Evolutionary conservation across 2,888 invertebrate genomes (phyloP), one percentile per base, ranked within the genome.

Genomic region (Sericinus montela): DNA sequence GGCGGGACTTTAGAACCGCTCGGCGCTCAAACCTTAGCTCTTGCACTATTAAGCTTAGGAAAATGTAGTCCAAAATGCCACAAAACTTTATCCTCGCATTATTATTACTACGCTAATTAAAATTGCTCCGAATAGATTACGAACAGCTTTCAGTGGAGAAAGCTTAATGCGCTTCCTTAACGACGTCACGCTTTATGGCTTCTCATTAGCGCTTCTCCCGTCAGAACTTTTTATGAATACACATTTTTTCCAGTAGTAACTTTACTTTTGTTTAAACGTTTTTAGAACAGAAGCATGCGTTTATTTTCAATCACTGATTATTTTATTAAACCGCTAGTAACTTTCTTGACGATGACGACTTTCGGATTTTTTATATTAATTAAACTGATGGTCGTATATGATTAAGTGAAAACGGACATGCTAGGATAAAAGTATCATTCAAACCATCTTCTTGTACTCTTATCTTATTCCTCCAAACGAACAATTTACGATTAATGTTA

Each of bases 71-170:
- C 62, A 70, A 73, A 76, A 81, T 72, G 71, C 80, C 77, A 80
- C 83, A 84, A 84, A 85, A 84, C 80, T 81, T 80, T 69, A 67
- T 75, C 79, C 76, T 61, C 74, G 71, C 76, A 79, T 77, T 80
- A 78, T 83, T 83, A 81, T 83, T 78, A 77, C 78, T 80, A 76
- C 74, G 75, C 80, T 84, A 87, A 86, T 86, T 86, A 86, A 86
- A 85, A 87, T 83, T 84, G 80, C 81, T 81, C 70, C 74, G 81
- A 82, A 84, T 85, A 87, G 85, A 85, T 85, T 80, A 84, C 79
- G 75, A 77, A 71, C 80, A 80, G 79, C 80, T 85, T 80, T 82
- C 83, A 82, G 80, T 81, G 70, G 73, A 69, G 74, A 64, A 72
- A 69, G 78, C 79, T 83, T 86, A 86, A 85, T 85, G 84, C 78